Conservation (phyloP, 2,888 invertebrate genomes). For the Subacronicta megacephala region DNA sequence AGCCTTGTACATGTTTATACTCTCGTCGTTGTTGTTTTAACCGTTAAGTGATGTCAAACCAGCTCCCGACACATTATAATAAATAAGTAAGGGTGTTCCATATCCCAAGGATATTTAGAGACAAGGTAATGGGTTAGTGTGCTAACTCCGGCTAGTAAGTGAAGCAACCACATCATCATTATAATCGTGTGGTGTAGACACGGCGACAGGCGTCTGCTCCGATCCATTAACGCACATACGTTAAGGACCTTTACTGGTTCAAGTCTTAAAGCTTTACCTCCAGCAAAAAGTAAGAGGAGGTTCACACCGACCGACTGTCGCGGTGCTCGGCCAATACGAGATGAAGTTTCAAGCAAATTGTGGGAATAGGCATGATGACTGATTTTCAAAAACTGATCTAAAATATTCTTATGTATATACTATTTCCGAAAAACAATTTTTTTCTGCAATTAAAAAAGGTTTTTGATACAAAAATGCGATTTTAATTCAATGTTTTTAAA, state of each 20-base stretch:
- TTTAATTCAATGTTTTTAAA: too few relatives aligned
- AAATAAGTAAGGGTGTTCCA: conserved; percentile 12
- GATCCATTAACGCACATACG: conserved; percentile 7
- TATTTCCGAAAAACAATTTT: too few relatives aligned
- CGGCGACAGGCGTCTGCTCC: conserved; percentile 7
- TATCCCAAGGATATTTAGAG: background rate
- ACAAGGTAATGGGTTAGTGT: conserved; percentile 2
- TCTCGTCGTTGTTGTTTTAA: conserved; percentile 30
- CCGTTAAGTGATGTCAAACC: conserved; percentile 36
- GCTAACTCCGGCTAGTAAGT: background rate
- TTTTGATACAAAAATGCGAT: too few relatives aligned
- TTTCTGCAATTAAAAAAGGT: too few relatives aligned
- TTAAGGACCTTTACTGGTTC: too few relatives aligned
- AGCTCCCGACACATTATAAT: conserved; percentile 13
- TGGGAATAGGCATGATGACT: too few relatives aligned
- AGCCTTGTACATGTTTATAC: conserved; percentile 35
- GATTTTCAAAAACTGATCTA: too few relatives aligned
- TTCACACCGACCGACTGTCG: too few relatives aligned
- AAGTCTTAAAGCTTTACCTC: conserved; percentile 4
- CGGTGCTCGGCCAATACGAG: background rate
- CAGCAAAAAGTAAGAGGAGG: background rate
- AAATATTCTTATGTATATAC: too few relatives aligned
- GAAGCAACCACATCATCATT: conserved; percentile 7
- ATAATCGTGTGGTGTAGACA: background rate
- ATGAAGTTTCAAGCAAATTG: too few relatives aligned